Conservation (phyloP, 2,113 vertebrate genomes). For the Salminus brasiliensis region DNA sequence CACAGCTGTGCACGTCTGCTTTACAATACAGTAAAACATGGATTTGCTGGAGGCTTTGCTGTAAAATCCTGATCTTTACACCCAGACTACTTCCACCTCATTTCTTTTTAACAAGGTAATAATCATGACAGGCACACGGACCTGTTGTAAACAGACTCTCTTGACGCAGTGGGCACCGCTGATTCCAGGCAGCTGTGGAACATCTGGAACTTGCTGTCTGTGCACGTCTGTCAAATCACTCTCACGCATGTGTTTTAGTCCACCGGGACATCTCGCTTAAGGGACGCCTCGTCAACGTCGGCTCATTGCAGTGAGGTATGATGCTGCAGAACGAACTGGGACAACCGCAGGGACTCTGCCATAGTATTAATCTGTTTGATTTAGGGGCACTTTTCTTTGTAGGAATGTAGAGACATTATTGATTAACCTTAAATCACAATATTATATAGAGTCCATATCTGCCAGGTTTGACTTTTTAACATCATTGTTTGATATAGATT, state of each 20-base stretch:
- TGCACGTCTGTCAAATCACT: constrained; percentile 35
- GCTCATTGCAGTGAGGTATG: constrained; percentile 15
- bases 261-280: background rate
- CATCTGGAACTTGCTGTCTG: constrained; percentile 51
- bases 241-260: constrained; percentile 25
- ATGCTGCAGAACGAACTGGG: background rate
- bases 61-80: constrained; percentile 16
- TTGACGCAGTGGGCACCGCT: constrained; percentile 10
- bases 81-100: constrained; percentile 32
- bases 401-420: no score
- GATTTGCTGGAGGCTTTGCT: constrained; percentile 1
- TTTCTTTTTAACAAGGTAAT: constrained; percentile 46
- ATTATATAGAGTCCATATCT: no score
- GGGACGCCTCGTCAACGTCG: constrained; percentile 19
- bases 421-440: no score
- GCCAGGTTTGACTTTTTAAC: no score
- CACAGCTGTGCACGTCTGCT: background rate
- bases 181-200: constrained; percentile 45
- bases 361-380: background rate
- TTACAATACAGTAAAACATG: constrained; percentile 9
- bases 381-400: background rate
- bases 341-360: background rate
- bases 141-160: constrained; percentile 13
- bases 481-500: no score
- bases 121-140: constrained; percentile 30